Evolutionary conservation across 1,140 invertebrate genomes (phyloP).

Genomic region (Mercenaria mercenaria): DNA sequence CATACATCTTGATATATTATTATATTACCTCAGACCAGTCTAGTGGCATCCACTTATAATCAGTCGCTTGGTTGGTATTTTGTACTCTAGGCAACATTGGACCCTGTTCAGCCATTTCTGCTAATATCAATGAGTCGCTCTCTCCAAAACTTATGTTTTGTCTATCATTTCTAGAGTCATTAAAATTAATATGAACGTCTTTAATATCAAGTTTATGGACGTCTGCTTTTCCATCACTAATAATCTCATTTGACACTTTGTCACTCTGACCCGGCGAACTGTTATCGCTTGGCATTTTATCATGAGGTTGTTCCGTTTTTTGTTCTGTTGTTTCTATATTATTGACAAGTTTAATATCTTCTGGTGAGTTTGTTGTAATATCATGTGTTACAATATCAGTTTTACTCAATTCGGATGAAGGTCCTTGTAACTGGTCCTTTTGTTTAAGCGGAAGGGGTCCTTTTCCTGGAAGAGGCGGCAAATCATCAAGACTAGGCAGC

Average conservation of each 20-base stretch:
- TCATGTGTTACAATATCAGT: background rate
- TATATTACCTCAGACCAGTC: conserved; percentile 78
- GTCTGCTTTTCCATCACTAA: background rate
- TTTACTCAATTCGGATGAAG: background rate
- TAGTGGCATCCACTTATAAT: conserved; percentile 72
- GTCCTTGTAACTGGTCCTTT: background rate
- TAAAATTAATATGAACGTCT: background rate
- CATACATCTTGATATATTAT: too few species aligned
- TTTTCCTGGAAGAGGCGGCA: background rate
- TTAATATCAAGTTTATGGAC: background rate
- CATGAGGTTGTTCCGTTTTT: background rate
- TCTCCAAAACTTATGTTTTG: background rate
- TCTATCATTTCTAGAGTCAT: background rate
- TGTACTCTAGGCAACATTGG: conserved; percentile 43
- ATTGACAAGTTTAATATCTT: background rate
- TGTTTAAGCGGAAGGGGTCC: background rate
- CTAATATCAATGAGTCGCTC: conserved; percentile 26
- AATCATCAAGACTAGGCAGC: background rate
- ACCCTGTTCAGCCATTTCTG: conserved; percentile 55
- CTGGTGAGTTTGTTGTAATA: background rate
- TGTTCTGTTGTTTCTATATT: background rate
- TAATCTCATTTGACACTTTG: background rate
- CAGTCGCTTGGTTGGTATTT: background rate
- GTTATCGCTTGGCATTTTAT: background rate
- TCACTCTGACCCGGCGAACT: background rate